Percentiles rank a stretch among this genome's conserved stretches.
Evolutionary conservation across 2,888 invertebrate genomes (phyloP).

Genomic region (Patella ulyssiponensis): DNA sequence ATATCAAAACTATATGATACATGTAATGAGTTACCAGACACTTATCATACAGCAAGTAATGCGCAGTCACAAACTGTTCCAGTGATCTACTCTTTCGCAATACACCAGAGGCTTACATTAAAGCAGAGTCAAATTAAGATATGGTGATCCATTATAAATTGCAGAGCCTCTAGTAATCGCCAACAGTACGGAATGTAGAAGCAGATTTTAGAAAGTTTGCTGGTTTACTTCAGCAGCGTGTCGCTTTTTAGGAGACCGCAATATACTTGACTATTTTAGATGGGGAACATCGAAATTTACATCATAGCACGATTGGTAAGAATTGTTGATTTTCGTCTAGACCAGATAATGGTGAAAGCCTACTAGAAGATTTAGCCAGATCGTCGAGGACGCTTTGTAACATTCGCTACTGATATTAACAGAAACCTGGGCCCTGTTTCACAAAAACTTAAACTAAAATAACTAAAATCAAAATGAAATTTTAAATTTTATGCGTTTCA

Average conservation of each 20-base stretch:
- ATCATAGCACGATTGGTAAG: background rate
- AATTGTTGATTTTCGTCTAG: background rate
- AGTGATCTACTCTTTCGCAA: too few species aligned
- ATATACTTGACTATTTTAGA: background rate
- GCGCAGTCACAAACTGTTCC: too few species aligned
- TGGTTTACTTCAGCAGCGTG: background rate
- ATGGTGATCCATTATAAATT: background rate
- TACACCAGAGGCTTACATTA: background rate
- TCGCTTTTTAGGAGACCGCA: background rate
- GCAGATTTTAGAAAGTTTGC: background rate
- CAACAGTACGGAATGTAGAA: background rate
- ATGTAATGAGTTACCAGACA: too few species aligned
- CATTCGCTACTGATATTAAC: background rate
- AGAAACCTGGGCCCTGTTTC: too few species aligned
- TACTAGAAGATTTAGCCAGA: background rate
- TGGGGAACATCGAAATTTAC: background rate
- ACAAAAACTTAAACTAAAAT: too few species aligned
- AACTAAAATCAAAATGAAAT: too few species aligned
- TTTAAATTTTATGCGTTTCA: too few species aligned
- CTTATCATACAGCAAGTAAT: too few species aligned
- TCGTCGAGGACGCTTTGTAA: background rate
- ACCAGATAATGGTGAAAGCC: background rate
- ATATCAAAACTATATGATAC: too few species aligned
- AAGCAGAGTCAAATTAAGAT: background rate
- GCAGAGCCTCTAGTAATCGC: background rate